phyloP scores from a whole-genome alignment of 2,113 vertebrate species.

The Morphnarchus princeps region DNA sequence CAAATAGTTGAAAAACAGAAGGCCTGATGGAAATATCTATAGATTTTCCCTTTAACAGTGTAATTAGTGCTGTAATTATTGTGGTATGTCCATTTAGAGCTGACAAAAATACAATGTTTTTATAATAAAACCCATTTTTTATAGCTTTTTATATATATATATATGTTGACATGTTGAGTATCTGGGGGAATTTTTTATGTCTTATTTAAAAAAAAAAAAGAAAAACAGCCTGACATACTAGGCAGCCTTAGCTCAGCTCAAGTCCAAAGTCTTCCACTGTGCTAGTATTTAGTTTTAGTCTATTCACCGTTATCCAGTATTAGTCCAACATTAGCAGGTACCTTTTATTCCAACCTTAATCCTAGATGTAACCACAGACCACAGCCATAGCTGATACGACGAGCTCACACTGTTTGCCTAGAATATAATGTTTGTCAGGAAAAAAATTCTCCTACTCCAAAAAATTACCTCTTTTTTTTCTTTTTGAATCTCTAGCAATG shows the following conservation, averaged over 20 bases:
- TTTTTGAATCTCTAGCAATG: neutral
- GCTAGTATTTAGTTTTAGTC: neutral
- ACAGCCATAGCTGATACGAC: neutral
- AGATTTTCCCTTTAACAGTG: neutral
- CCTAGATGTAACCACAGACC: fast-evolving
- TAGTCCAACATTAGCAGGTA: neutral
- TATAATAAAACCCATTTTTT: neutral
- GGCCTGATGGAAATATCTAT: neutral
- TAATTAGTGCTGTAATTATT: neutral
- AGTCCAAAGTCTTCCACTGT: neutral
- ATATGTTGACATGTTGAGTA: neutral
- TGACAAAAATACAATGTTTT: neutral
- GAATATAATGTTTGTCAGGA: neutral
- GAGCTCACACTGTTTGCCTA: neutral
- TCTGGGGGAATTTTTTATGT: neutral
- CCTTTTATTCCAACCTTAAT: neutral
- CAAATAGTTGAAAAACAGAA: neutral
- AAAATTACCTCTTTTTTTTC: neutral
- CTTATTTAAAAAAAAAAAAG: neutral
- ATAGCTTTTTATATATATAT: neutral
- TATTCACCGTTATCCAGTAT: neutral
- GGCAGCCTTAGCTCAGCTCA: neutral
- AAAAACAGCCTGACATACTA: neutral
- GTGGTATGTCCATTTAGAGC: neutral
- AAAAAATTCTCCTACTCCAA: neutral